Evolutionary conservation across 2,113 vertebrate species (phyloP).

Genomic region (Lepisosteus oculatus): DNA sequence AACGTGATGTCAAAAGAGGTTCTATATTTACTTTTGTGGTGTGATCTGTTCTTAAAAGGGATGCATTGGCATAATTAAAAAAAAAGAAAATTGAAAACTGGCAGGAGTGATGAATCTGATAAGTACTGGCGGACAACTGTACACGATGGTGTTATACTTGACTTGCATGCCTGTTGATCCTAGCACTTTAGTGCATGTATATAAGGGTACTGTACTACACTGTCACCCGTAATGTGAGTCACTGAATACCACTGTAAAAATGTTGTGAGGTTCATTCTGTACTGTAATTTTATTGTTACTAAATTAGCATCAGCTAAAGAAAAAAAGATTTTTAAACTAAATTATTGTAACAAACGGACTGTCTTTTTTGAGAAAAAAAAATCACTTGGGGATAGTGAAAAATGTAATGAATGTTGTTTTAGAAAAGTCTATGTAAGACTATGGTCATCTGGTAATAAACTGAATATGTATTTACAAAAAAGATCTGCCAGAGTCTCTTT

Average conservation of each 20-base stretch:
- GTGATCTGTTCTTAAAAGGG: slow-evolving; percentile 46
- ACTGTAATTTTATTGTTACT: slow-evolving; percentile 72
- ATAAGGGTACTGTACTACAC: slow-evolving; percentile 72
- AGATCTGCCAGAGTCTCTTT: not conserved
- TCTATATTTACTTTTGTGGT: slow-evolving; percentile 45
- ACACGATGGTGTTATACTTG: slow-evolving; percentile 64
- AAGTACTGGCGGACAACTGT: slow-evolving; percentile 68
- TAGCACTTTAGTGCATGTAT: slow-evolving; percentile 92
- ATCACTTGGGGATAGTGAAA: slow-evolving; percentile 50
- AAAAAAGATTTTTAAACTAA: slow-evolving; percentile 73
- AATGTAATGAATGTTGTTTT: slow-evolving; percentile 50
- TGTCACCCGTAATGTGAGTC: slow-evolving; percentile 59
- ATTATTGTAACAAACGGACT: slow-evolving; percentile 73
- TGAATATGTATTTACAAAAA: slow-evolving; percentile 51
- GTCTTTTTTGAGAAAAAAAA: slow-evolving; percentile 63
- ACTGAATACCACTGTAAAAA: slow-evolving; percentile 55
- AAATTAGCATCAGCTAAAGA: slow-evolving; percentile 71
- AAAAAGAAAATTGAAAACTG: slow-evolving; percentile 26
- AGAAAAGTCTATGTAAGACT: slow-evolving; percentile 53
- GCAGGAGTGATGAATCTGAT: slow-evolving; percentile 39
- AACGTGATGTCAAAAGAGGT: slow-evolving; percentile 68
- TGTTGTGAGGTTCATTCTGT: slow-evolving; percentile 63
- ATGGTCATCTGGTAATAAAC: slow-evolving; percentile 65
- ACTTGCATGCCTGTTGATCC: slow-evolving; percentile 82
- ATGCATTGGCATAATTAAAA: slow-evolving; percentile 45